Evolutionary conservation across 2,888 invertebrate species (phyloP).

Genomic region (Mesorhabditis sp.): DNA sequence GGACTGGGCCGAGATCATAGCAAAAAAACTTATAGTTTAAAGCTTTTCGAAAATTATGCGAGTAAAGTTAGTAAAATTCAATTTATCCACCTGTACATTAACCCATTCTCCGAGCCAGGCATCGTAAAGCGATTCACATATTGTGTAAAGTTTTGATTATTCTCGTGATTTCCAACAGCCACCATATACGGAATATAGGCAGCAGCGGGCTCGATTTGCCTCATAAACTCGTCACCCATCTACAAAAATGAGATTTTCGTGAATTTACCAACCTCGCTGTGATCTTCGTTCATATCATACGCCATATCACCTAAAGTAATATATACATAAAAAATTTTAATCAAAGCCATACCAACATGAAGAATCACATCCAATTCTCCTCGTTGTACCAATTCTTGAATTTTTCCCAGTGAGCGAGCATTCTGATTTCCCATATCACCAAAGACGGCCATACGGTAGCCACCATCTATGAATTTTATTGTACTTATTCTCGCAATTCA

Average conservation of each 20-base stretch:
- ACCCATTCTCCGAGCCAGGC: slow-evolving; percentile 66
- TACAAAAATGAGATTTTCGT: slow-evolving; percentile 64
- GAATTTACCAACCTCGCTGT: slow-evolving; percentile 72
- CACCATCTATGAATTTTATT: slow-evolving; percentile 16
- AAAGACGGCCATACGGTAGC: slow-evolving; percentile 32
- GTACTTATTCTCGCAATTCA: no score
- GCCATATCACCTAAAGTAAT: slow-evolving; percentile 76
- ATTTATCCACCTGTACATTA: slow-evolving; percentile 52
- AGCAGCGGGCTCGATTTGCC: slow-evolving; percentile 77
- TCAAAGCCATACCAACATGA: slow-evolving; percentile 48
- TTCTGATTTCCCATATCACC: slow-evolving; percentile 65
- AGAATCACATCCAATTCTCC: slow-evolving; percentile 60
- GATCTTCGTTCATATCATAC: slow-evolving; percentile 80
- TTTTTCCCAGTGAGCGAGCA: slow-evolving; percentile 76
- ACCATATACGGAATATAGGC: slow-evolving; percentile 80
- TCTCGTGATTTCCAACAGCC: slow-evolving; percentile 70
- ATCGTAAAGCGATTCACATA: slow-evolving; percentile 85
- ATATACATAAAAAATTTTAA: neutral
- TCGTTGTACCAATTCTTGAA: slow-evolving; percentile 78
- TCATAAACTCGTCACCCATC: slow-evolving; percentile 87
- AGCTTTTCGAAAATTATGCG: neutral
- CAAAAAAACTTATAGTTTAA: slow-evolving; percentile 62
- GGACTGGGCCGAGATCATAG: slow-evolving; percentile 81
- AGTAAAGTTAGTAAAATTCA: no score
- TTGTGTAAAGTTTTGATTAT: slow-evolving; percentile 72